Conservation (phyloP, 2,888 invertebrate genomes). For the Byasa hedistus region DNA sequence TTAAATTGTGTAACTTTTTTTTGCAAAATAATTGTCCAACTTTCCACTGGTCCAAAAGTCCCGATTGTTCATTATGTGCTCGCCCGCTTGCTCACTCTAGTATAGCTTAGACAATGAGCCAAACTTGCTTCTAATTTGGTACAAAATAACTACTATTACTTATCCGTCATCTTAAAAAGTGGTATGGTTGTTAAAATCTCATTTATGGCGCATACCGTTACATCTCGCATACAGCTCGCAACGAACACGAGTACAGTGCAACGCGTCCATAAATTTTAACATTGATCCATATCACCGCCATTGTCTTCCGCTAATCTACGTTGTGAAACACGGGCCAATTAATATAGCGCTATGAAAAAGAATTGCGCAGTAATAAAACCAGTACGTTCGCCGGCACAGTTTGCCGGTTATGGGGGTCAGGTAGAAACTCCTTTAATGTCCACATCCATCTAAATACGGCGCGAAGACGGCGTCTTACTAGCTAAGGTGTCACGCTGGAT, state of each 20-base stretch:
- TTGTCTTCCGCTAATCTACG: slow-evolving; percentile 25
- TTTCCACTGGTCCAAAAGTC: no score
- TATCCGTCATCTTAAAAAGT: no score
- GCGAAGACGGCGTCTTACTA: slow-evolving; percentile 32
- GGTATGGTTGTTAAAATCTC: no score
- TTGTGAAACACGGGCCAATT: slow-evolving; percentile 20
- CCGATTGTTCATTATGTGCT: no score
- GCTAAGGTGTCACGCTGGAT: slow-evolving; percentile 45
- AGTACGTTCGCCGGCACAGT: slow-evolving; percentile 15
- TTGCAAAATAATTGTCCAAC: no score
- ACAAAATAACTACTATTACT: no score
- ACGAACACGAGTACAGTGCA: background rate
- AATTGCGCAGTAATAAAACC: slow-evolving; percentile 11
- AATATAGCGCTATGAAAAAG: slow-evolving; percentile 22
- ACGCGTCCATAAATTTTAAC: slow-evolving; percentile 4
- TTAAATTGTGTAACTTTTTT: no score
- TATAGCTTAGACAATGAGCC: no score
- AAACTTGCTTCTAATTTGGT: no score
- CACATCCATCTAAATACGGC: slow-evolving; percentile 15
- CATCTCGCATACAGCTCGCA: background rate
- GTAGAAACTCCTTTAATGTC: slow-evolving; percentile 28
- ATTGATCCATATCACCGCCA: slow-evolving; percentile 21
- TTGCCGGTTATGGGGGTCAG: slow-evolving; percentile 26
- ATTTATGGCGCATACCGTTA: background rate
- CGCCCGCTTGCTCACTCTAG: no score